These are phyloP conservation scores for Smittia sp. DNA, from an alignment of 2,888 invertebrate genomes.

Conservation along the genomic window DNA sequence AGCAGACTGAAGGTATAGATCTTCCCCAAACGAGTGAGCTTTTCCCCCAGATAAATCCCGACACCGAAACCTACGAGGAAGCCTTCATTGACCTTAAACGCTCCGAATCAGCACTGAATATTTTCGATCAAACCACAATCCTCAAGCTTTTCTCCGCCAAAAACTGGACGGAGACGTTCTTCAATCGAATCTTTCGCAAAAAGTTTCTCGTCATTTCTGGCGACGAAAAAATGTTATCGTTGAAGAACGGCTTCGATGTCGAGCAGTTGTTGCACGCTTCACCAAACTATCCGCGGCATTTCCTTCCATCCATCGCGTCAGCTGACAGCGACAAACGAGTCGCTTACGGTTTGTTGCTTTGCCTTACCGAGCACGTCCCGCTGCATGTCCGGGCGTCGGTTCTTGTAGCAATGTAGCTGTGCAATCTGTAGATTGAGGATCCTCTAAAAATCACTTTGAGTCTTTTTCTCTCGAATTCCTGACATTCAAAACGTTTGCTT, in stretches of 20 bases:
- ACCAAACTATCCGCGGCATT: background rate
- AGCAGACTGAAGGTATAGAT: constrained; percentile 6
- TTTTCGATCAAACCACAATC: constrained; percentile 27
- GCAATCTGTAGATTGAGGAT: constrained; percentile 4
- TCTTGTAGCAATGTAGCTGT: background rate
- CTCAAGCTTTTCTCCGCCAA: constrained; percentile 22
- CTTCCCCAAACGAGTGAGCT: background rate
- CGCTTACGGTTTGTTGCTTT: background rate
- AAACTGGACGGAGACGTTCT: constrained; percentile 24
- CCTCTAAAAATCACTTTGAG: background rate
- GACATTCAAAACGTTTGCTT: background rate
- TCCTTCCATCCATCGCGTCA: background rate
- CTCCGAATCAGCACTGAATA: constrained; percentile 13
- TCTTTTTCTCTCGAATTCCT: too few relatives aligned
- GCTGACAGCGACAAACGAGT: background rate
- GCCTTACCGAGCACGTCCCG: background rate
- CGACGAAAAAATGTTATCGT: background rate
- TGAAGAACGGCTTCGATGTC: background rate
- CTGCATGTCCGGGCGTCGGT: background rate
- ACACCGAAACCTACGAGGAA: background rate
- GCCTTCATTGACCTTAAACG: background rate
- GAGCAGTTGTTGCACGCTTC: constrained; percentile 10
- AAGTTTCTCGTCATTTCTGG: background rate
- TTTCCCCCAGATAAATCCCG: background rate
- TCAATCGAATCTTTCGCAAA: constrained; percentile 28